phyloP scores from a whole-genome alignment of 1,140 invertebrate genomes.

The Papilio aristodemus region DNA sequence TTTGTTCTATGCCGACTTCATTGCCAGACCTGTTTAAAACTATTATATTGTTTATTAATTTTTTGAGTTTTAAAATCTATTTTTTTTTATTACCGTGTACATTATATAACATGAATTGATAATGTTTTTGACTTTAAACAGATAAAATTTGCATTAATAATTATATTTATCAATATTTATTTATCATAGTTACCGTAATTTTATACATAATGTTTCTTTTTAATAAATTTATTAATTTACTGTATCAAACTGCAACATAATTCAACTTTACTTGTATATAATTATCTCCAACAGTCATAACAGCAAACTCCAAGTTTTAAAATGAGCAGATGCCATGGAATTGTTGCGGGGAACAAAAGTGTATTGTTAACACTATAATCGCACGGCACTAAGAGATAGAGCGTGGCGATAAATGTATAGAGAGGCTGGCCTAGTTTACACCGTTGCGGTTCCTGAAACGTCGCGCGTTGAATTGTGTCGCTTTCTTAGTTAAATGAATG shows the following conservation, averaged over 20 bases:
- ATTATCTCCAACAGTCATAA: slow-evolving; percentile 1
- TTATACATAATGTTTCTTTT: no score
- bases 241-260: not conserved
- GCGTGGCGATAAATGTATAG: slow-evolving; percentile 41
- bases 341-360: slow-evolving; percentile 50
- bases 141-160: no score
- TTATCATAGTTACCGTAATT: no score
- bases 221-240: slow-evolving; percentile 14
- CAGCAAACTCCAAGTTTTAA: slow-evolving; percentile 24
- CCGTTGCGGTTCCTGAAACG: slow-evolving; percentile 38
- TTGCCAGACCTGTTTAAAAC: no score
- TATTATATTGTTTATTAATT: no score
- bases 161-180: no score
- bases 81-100: no score
- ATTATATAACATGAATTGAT: no score
- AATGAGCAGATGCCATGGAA: slow-evolving; percentile 26
- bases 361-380: slow-evolving; percentile 60
- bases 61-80: no score
- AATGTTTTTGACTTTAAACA: no score
- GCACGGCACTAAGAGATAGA: slow-evolving; percentile 42
- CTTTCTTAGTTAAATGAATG: slow-evolving; percentile 43
- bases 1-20: no score
- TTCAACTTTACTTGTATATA: not conserved
- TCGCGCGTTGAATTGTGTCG: slow-evolving; percentile 35
- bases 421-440: slow-evolving; percentile 47